Conservation (phyloP, 2,113 vertebrate species). For the Leptodactylus fuscus region DNA sequence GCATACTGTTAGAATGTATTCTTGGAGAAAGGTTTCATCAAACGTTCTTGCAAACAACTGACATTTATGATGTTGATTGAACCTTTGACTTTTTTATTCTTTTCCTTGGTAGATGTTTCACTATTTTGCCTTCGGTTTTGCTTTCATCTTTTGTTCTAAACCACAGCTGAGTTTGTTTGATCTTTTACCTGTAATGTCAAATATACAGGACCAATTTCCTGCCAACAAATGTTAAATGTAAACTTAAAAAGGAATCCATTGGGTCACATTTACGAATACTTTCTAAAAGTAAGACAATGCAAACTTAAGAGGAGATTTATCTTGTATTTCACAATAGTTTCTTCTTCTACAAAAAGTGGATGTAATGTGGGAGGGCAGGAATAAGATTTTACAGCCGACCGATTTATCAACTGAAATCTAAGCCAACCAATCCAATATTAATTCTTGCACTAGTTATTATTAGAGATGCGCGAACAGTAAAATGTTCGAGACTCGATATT, state of each 20-base stretch:
- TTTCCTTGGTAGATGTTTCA: not conserved
- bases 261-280: not conserved
- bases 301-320: no score
- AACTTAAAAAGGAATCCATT: not conserved
- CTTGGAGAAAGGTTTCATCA: not conserved
- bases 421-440: no score
- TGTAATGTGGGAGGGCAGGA: no score
- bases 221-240: not conserved
- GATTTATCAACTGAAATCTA: no score
- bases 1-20: not conserved
- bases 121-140: not conserved
- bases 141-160: slow-evolving; percentile 3
- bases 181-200: not conserved
- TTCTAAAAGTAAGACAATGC: no score
- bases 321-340: no score
- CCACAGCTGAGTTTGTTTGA: not conserved
- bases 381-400: no score
- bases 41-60: not conserved
- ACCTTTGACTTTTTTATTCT: not conserved
- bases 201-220: not conserved
- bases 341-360: no score
- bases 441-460: no score
- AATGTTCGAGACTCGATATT: no score
- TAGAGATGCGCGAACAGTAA: no score
- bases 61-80: not conserved